Evolutionary conservation across 2,113 vertebrate genomes (phyloP), one percentile per base, ranked within the genome.

Genomic region (Equus quagga): DNA sequence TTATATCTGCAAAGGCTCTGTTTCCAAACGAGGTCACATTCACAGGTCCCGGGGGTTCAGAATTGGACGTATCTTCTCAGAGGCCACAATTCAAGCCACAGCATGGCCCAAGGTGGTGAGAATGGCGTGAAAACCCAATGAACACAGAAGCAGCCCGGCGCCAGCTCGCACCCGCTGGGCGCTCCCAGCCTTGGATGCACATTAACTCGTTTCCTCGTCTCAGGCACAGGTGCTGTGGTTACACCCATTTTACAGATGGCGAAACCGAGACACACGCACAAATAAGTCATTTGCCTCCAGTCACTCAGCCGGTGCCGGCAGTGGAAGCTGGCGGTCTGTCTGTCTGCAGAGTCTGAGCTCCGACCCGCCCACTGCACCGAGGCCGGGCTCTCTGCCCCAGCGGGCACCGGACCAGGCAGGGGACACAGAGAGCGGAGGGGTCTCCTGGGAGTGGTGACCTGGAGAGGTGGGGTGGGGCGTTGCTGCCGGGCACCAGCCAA

Each of bases 181-280:
- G 1, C 10, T 19, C 33, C 18, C 46, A 1, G 21, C 12, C 69
- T 33, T 23, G 9, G 10, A 2, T 5, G 51, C 3, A 28, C 58
- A 15, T 19, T 7, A 54, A 51, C 23, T 14, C 65, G 6, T 75
- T 44, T 4, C 1, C 10, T n/a, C 24, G 31, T 5, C 41, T 6
- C 0, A 2, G 51, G 7, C 9, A 24, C 9, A 0, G 23, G 10
- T 8, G 33, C 18, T 10, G 0, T 15, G 8, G 8, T 19, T 4
- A 8, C 3, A 19, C 67, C 56, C 64, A 44, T 18, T 88, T 83
- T 62, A 54, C 58, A 75, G 70, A 60, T 21, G n/a, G 83, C 18
- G n/a, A 72, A 81, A 58, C 49, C 1, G 19, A 64, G 44, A 10
- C 21, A 8, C 18, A 24, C 21, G 3, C 14, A 46, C 14, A 62